A percentile compares a stretch with the other conserved stretches of the same genome.
Conservation (phyloP, 2,797 vertebrate species). For the Enoplosus armatus region DNA sequence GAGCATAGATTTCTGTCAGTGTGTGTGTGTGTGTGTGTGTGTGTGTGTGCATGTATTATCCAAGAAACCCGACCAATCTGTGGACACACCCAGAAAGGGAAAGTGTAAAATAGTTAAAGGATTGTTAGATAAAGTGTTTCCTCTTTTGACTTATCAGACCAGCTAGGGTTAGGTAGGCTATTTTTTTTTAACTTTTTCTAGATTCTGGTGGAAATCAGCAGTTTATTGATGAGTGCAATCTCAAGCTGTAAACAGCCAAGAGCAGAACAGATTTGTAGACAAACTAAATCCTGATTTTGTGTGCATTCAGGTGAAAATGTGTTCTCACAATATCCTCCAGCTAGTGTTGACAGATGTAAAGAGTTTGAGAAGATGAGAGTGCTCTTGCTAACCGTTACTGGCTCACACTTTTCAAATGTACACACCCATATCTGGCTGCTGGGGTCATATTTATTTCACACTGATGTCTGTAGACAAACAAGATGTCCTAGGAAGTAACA, state of each 20-base stretch:
- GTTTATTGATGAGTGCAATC: slow-evolving; percentile 16
- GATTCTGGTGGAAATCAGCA: too few relatives aligned
- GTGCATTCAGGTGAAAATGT: slow-evolving; percentile 23
- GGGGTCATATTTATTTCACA: slow-evolving; percentile 23
- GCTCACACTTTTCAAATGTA: not conserved
- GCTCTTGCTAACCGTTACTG: slow-evolving; percentile 1
- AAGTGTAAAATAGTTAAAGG: slow-evolving; percentile 58
- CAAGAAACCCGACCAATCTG: slow-evolving; percentile 52
- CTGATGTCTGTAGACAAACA: slow-evolving; percentile 19
- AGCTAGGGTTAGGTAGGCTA: too few relatives aligned
- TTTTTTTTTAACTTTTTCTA: too few relatives aligned
- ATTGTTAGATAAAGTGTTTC: slow-evolving; percentile 55
- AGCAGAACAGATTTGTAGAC: slow-evolving; percentile 24
- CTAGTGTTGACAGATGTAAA: slow-evolving; percentile 25
- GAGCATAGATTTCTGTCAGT: slow-evolving; percentile 50
- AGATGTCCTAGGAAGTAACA: not conserved
- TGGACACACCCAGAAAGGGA: slow-evolving; percentile 56
- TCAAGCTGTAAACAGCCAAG: not conserved
- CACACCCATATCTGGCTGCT: slow-evolving; percentile 27
- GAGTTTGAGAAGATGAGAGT: slow-evolving; percentile 26
- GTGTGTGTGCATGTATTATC: slow-evolving; percentile 49
- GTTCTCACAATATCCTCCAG: slow-evolving; percentile 12
- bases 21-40: slow-evolving; percentile 34
- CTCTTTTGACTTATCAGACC: slow-evolving; percentile 38
- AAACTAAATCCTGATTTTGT: slow-evolving; percentile 20